Percentiles rank a stretch among this genome's conserved stretches.
Conservation (phyloP, 2,113 vertebrate genomes). For the Apodemus speciosus region DNA sequence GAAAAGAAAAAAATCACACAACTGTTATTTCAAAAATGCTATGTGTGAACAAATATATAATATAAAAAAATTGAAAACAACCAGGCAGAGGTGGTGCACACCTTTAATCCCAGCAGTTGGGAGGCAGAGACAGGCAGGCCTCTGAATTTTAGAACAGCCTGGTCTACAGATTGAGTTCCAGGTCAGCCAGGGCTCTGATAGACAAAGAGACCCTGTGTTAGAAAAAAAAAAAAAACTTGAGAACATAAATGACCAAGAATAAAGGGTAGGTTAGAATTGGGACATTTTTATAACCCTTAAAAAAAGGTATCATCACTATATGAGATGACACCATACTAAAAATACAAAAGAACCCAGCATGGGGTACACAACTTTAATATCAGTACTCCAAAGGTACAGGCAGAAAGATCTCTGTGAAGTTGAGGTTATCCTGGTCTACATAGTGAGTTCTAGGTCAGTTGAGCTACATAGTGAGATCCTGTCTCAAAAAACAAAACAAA, state of each 20-base stretch:
- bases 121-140: not conserved
- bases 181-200: not conserved
- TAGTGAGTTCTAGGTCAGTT: not conserved
- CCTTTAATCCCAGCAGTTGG: not conserved
- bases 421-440: not conserved
- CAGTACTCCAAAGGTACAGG: not conserved
- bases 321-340: not conserved
- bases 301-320: not conserved
- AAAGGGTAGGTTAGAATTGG: conserved; percentile 41
- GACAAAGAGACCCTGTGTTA: not conserved
- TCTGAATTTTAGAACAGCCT: not conserved
- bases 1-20: conserved; percentile 68
- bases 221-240: conserved; percentile 39
- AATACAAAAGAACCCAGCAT: not conserved
- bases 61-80: conserved; percentile 14
- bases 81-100: not conserved
- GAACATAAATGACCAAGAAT: conserved; percentile 59
- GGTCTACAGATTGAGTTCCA: not conserved
- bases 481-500: not conserved
- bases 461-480: not conserved
- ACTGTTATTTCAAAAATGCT: conserved; percentile 71
- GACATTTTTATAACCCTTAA: conserved; percentile 2
- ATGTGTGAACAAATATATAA: conserved; percentile 44
- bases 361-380: not conserved
- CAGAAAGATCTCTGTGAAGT: not conserved